phyloP scores from a whole-genome alignment of 2,113 vertebrate species.

The Tragulus kanchil region DNA sequence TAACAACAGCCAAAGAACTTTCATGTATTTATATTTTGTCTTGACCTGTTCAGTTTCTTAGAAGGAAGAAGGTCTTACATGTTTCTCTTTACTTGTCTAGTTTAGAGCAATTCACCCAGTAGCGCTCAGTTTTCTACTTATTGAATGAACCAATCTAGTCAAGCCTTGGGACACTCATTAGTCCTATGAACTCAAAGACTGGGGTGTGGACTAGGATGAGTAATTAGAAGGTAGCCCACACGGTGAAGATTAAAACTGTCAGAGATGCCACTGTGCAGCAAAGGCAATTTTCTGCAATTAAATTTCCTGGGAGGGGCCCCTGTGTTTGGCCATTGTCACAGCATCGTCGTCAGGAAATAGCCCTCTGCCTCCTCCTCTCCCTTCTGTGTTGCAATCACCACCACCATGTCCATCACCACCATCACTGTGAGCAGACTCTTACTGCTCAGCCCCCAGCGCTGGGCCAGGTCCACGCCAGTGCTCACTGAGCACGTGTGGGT shows the following conservation, averaged over 20 bases:
- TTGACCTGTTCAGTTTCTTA: background rate
- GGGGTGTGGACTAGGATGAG: background rate
- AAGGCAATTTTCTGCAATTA: slow-evolving; percentile 32
- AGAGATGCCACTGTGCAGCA: background rate
- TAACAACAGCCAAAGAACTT: too few species aligned
- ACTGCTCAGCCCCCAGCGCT: background rate
- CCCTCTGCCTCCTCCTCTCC: background rate
- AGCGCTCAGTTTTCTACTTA: background rate
- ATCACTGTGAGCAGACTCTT: too few species aligned
- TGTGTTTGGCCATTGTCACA: background rate
- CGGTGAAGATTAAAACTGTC: background rate
- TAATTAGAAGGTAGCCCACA: background rate
- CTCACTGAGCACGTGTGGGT: background rate
- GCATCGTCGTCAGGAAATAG: background rate
- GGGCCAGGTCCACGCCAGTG: too few species aligned
- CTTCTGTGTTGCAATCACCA: background rate
- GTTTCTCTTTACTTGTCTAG: background rate
- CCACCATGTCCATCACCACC: fast-evolving
- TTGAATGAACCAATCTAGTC: background rate
- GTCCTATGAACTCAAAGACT: background rate
- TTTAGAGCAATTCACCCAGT: background rate
- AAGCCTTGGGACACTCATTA: background rate
- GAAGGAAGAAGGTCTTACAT: background rate
- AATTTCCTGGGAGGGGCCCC: background rate
- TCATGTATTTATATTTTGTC: background rate